These are phyloP conservation scores for Ephestia elutella DNA, from an alignment of 1,140 invertebrate genomes.

Conservation along the genomic window DNA sequence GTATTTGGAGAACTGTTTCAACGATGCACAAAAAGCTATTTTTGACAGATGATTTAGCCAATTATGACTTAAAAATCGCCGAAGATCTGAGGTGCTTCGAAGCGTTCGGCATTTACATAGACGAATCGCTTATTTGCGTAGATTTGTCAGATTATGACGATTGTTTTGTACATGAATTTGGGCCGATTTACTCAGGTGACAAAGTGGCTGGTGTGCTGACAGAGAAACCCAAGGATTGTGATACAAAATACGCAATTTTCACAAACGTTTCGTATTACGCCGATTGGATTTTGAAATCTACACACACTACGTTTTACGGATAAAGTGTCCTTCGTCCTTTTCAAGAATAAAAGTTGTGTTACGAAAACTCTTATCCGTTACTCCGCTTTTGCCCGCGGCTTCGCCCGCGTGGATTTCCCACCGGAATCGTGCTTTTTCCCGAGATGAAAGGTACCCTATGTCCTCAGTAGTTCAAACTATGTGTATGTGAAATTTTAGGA, in stretches of 20 bases:
- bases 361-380: too few relatives aligned
- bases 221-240: conserved; percentile 47
- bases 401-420: too few relatives aligned
- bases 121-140: conserved; percentile 46
- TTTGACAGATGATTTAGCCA: conserved; percentile 55
- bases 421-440: too few relatives aligned
- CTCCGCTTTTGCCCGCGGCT: too few relatives aligned
- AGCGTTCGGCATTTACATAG: conserved; percentile 34
- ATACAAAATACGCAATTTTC: conserved; percentile 49
- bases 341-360: background rate
- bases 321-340: conserved; percentile 9
- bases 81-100: conserved; percentile 33
- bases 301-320: conserved; percentile 38
- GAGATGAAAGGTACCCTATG: too few relatives aligned
- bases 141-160: conserved; percentile 44
- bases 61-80: conserved; percentile 27
- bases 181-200: conserved; percentile 44
- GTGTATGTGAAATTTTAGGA: too few relatives aligned
- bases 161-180: conserved; percentile 60
- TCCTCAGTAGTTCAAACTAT: too few relatives aligned
- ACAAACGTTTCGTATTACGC: conserved; percentile 58
- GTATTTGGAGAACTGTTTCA: conserved; percentile 56
- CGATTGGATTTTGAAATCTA: conserved; percentile 53
- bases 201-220: conserved; percentile 48
- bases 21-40: conserved; percentile 56